phyloP scores from a whole-genome alignment of 2,888 invertebrate genomes.

The Tuberolachnus salignus region DNA sequence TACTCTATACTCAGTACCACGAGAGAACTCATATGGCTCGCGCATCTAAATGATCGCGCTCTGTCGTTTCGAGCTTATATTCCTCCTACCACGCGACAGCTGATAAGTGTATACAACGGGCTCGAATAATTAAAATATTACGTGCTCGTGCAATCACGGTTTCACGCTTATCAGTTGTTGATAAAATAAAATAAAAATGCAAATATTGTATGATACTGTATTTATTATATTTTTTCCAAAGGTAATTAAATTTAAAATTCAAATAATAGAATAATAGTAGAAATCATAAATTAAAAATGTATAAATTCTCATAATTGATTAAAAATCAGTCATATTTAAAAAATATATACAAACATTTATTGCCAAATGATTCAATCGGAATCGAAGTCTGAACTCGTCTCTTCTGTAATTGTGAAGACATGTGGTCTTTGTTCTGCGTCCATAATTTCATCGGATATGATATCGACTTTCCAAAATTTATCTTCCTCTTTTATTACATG shows the following conservation, averaged over 20 bases:
- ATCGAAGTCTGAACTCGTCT: constrained; percentile 22
- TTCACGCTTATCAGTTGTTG: too few relatives aligned
- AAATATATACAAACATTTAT: constrained; percentile 18
- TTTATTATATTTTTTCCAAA: too few relatives aligned
- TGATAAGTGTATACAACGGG: too few relatives aligned
- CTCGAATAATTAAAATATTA: too few relatives aligned
- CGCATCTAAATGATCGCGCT: neutral
- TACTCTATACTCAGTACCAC: too few relatives aligned
- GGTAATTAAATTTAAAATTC: too few relatives aligned
- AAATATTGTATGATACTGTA: too few relatives aligned
- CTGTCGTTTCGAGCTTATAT: constrained; percentile 3
- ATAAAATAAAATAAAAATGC: too few relatives aligned
- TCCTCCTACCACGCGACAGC: neutral
- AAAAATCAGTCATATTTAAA: neutral
- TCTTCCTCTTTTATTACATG: too few relatives aligned
- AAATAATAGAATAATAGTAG: neutral
- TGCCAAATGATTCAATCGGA: constrained; percentile 33
- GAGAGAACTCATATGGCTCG: neutral
- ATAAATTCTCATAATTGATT: neutral
- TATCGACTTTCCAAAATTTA: neutral
- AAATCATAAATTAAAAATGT: constrained; percentile 1
- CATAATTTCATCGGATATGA: neutral
- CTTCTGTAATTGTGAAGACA: constrained; percentile 9
- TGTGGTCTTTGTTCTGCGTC: neutral
- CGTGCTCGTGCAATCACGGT: too few relatives aligned